A percentile compares a stretch with the other conserved stretches of the same genome.
Evolutionary conservation across 2,797 vertebrate genomes (phyloP).

Genomic region (Bryconaethiops microstoma): DNA sequence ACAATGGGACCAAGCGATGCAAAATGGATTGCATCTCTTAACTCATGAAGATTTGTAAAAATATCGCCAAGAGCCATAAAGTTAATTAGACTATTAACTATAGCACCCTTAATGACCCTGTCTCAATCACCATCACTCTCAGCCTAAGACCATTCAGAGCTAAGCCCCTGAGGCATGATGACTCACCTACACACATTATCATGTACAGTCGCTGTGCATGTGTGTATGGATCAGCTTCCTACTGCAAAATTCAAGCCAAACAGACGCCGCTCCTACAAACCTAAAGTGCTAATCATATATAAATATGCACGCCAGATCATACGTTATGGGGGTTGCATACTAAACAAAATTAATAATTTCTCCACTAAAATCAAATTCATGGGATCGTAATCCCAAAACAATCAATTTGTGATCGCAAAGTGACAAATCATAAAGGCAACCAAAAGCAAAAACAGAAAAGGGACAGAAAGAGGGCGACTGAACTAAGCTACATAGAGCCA

Average conservation of each 20-base stretch:
- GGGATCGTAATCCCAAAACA: neutral
- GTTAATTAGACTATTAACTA: slow-evolving; percentile 68
- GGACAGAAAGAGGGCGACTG: neutral
- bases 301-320: slow-evolving; percentile 8
- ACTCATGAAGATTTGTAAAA: slow-evolving; percentile 60
- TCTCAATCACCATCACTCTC: slow-evolving; percentile 52
- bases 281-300: slow-evolving; percentile 19
- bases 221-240: slow-evolving; percentile 27
- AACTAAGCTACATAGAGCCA: slow-evolving; percentile 33
- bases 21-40: slow-evolving; percentile 46
- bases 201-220: slow-evolving; percentile 43
- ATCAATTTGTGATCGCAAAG: neutral
- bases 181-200: slow-evolving; percentile 47
- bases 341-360: neutral
- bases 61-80: slow-evolving; percentile 59
- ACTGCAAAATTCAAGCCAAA: slow-evolving; percentile 42
- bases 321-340: neutral
- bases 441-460: neutral
- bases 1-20: slow-evolving; percentile 48
- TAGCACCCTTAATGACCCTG: slow-evolving; percentile 37
- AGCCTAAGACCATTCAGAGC: slow-evolving; percentile 40
- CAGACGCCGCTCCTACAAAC: slow-evolving; percentile 3
- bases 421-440: no score
- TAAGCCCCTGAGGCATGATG: slow-evolving; percentile 22
- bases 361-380: neutral